A percentile compares a stretch with the other conserved stretches of the same genome.
Conservation (phyloP, 2,113 vertebrate species). For the Notarius lentiginosus region DNA sequence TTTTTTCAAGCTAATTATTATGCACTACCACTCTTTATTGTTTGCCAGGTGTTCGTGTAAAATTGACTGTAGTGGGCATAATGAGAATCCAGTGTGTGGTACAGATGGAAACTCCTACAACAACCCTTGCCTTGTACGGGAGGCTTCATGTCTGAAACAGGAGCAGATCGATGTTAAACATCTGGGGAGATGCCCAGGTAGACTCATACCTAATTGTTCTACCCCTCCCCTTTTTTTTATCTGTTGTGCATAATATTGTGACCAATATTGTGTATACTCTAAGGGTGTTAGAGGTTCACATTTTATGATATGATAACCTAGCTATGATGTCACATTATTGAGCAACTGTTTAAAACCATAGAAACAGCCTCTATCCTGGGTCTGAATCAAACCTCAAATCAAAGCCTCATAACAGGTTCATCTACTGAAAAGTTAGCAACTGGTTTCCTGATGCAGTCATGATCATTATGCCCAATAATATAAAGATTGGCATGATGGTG, state of each 20-base stretch:
- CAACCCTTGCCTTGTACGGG: conserved; percentile 92
- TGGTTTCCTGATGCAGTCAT: not conserved
- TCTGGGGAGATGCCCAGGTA: conserved; percentile 92
- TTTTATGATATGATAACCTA: not conserved
- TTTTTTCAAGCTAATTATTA: not conserved
- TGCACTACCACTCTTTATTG: conserved; percentile 3
- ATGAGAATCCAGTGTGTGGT: conserved; percentile 95
- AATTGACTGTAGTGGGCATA: conserved; percentile 96
- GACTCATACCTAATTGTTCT: conserved; percentile 11
- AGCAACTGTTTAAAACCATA: not conserved
- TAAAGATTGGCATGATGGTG: not conserved
- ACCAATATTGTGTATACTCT: not conserved
- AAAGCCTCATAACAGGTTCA: not conserved
- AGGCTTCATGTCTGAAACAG: conserved; percentile 95
- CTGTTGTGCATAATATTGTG: not conserved
- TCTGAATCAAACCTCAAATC: not conserved
- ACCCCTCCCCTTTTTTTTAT: not conserved
- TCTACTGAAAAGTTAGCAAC: not conserved
- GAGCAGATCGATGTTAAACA: conserved; percentile 94
- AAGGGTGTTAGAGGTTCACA: not conserved
- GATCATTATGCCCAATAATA: not conserved
- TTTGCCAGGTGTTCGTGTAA: conserved; percentile 92
- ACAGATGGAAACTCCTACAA: conserved; percentile 90
- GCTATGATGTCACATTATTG: not conserved
- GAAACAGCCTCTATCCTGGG: not conserved